These are phyloP conservation scores for Pycnonotus jocosus DNA, from an alignment of 2,113 vertebrate genomes.

Conservation along the genomic window DNA sequence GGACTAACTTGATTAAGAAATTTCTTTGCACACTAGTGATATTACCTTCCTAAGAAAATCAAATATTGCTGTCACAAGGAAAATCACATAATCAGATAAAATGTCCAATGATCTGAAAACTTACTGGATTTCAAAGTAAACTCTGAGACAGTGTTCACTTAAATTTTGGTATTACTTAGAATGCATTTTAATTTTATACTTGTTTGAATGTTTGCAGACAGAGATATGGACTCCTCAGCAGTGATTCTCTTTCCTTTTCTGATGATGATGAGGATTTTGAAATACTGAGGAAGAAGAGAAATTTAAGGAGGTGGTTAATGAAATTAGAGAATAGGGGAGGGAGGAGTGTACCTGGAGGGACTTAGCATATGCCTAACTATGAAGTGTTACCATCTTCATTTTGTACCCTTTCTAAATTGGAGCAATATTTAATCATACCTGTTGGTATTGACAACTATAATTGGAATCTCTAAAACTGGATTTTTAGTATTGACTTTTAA, in stretches of 20 bases:
- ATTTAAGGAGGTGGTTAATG: constrained; percentile 87
- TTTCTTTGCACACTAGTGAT: not conserved
- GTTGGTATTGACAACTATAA: not conserved
- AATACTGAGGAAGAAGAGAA: constrained; percentile 64
- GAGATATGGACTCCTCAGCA: not conserved
- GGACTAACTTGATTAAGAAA: not conserved
- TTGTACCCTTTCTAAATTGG: not conserved
- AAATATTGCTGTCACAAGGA: not conserved
- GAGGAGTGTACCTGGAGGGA: not conserved
- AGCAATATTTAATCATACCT: not conserved
- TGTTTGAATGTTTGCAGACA: not conserved
- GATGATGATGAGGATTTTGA: not conserved
- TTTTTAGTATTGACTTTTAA: not conserved
- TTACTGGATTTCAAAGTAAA: not conserved
- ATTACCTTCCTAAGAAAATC: not conserved
- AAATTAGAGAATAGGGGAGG: not conserved
- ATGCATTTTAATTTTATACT: not conserved
- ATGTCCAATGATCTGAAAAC: not conserved
- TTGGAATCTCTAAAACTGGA: not conserved
- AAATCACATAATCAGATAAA: not conserved
- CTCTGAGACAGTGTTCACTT: not conserved
- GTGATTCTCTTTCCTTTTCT: not conserved
- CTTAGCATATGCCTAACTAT: not conserved
- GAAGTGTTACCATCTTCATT: not conserved
- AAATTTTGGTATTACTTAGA: not conserved